Percentiles rank a stretch among this genome's conserved stretches.
These are phyloP conservation scores for Hucho hucho DNA, from an alignment of 2,113 vertebrate genomes.

Conservation along the genomic window DNA sequence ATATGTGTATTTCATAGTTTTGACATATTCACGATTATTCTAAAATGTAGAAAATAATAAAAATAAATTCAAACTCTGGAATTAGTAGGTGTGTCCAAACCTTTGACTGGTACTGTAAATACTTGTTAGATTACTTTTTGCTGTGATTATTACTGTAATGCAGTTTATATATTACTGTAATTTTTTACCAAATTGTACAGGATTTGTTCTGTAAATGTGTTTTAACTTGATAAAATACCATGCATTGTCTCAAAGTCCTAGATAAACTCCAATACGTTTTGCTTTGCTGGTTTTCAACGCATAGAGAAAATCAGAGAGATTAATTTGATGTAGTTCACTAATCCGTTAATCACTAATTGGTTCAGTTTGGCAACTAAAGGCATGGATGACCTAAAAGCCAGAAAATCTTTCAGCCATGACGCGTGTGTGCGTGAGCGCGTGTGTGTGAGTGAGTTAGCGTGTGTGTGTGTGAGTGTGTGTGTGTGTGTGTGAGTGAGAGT, in stretches of 20 bases:
- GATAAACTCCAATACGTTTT: neutral
- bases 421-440: slow-evolving; percentile 3
- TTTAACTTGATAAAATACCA: neutral
- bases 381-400: slow-evolving; percentile 17
- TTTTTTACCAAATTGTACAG: neutral
- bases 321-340: slow-evolving; percentile 47
- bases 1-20: too few species aligned
- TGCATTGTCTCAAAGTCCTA: neutral
- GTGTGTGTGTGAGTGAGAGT: neutral
- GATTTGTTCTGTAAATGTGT: neutral
- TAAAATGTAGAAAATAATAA: neutral
- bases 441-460: neutral
- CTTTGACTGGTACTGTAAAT: neutral
- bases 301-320: slow-evolving; percentile 30
- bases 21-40: too few species aligned
- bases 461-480: slow-evolving; percentile 9
- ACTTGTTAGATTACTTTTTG: neutral
- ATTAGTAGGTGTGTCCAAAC: too few species aligned
- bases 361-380: slow-evolving; percentile 49
- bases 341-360: slow-evolving; percentile 46
- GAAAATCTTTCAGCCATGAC: slow-evolving; percentile 33
- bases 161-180: neutral
- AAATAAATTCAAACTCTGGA: too few species aligned
- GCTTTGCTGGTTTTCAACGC: slow-evolving; percentile 20
- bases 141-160: neutral